These are phyloP conservation scores for Rynchops niger DNA, from an alignment of 2,113 vertebrate genomes.

Conservation along the genomic window DNA sequence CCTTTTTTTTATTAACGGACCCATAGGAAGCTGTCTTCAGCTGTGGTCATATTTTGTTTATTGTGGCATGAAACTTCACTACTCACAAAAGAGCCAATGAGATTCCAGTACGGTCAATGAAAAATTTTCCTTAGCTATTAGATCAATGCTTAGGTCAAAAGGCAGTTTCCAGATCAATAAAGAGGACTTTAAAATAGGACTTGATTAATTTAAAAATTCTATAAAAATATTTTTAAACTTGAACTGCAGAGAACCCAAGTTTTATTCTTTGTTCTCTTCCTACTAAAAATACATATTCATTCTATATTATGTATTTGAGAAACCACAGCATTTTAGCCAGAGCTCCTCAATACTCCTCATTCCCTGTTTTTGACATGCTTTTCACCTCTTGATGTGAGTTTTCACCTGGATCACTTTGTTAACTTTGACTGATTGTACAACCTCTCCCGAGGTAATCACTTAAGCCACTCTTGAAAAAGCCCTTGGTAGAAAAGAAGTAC, in stretches of 20 bases:
- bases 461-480: neutral
- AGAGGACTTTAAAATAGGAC: neutral
- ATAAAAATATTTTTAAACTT: neutral
- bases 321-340: neutral
- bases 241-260: neutral
- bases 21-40: neutral
- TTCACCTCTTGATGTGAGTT: neutral
- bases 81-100: neutral
- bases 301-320: neutral
- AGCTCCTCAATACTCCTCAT: neutral
- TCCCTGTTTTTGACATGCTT: neutral
- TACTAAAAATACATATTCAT: neutral
- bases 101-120: neutral
- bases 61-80: neutral
- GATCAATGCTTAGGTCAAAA: neutral
- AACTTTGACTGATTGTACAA: neutral
- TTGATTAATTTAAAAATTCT: neutral
- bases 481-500: neutral
- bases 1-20: neutral
- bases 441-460: neutral
- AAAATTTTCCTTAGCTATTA: neutral
- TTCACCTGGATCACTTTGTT: neutral
- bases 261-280: neutral
- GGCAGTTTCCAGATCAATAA: neutral
- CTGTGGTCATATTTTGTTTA: neutral